These are phyloP conservation scores for Helostoma temminkii DNA, from an alignment of 2,797 vertebrate genomes.

Conservation along the genomic window DNA sequence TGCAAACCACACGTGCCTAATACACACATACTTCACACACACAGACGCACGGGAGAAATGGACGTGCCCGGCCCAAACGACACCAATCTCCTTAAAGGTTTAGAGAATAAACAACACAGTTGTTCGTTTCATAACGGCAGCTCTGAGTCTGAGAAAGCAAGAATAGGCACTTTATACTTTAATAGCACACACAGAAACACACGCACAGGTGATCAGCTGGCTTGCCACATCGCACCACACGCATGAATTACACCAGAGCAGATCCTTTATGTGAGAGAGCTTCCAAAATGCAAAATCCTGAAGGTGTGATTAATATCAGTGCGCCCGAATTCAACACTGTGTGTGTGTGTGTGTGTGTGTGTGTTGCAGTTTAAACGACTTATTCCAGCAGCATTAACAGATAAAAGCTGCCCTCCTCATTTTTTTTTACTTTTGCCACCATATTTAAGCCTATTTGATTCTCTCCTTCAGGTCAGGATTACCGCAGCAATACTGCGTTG, in stretches of 20 bases:
- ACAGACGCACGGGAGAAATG: conserved; percentile 41
- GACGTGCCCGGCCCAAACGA: conserved; percentile 41
- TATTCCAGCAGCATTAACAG: conserved; percentile 24
- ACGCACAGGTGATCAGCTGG: conserved; percentile 67
- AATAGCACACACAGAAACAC: conserved; percentile 41
- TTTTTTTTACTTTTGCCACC: conserved; percentile 10
- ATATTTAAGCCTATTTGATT: conserved; percentile 23
- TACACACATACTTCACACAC: conserved; percentile 38
- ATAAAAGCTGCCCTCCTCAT: conserved; percentile 39
- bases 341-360: conserved; percentile 12
- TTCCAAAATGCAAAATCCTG: conserved; percentile 40
- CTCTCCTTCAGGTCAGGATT: conserved; percentile 22
- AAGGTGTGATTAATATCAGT: conserved; percentile 52
- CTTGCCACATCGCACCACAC: conserved; percentile 46
- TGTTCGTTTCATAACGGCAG: conserved; percentile 71
- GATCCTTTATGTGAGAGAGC: conserved; percentile 28
- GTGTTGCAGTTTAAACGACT: conserved; percentile 30
- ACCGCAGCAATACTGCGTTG: conserved; percentile 9
- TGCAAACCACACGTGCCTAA: conserved; percentile 65
- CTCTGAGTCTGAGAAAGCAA: conserved; percentile 44
- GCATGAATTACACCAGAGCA: conserved; percentile 56
- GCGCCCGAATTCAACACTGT: conserved; percentile 9
- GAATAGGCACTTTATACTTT: conserved; percentile 69
- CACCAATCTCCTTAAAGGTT: conserved; percentile 83
- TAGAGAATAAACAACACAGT: conserved; percentile 76